phyloP scores from a whole-genome alignment of 2,888 invertebrate species.

The Brachyptera putata region DNA sequence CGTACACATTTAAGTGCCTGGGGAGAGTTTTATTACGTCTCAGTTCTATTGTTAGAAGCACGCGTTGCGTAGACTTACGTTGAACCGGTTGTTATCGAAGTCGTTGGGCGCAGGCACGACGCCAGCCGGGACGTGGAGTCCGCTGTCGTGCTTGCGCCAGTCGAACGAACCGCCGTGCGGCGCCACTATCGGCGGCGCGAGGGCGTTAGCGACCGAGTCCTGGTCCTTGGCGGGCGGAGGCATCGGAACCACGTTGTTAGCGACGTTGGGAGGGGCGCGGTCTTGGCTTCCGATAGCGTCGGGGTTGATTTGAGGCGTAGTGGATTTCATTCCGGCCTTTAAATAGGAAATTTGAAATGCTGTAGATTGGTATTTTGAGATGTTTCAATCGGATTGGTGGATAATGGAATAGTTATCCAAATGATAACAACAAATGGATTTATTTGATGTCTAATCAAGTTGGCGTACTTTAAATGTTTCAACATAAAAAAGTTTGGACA shows the following conservation, averaged over 20 bases:
- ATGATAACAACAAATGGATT: too few relatives aligned
- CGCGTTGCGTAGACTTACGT: neutral
- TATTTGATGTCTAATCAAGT: too few relatives aligned
- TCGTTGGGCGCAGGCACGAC: constrained; percentile 27
- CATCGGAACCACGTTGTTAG: constrained; percentile 39
- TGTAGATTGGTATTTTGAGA: too few relatives aligned
- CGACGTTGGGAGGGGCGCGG: constrained; percentile 36
- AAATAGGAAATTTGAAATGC: neutral
- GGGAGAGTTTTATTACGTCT: neutral
- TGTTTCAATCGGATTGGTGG: too few relatives aligned
- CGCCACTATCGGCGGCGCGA: neutral
- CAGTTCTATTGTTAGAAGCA: neutral
- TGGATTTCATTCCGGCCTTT: constrained; percentile 29
- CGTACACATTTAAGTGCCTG: too few relatives aligned
- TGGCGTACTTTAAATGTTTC: too few relatives aligned
- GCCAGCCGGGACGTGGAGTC: constrained; percentile 23
- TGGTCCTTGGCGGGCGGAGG: constrained; percentile 22
- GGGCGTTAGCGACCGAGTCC: neutral
- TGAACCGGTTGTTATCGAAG: neutral
- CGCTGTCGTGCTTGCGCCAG: constrained; percentile 3
- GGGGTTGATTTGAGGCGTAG: constrained; percentile 41
- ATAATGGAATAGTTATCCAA: too few relatives aligned
- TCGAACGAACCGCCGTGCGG: too few relatives aligned
- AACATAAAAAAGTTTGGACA: too few relatives aligned
- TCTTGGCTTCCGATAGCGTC: constrained; percentile 38